Percentiles rank a stretch among this genome's conserved stretches.
Conservation (phyloP, 2,888 invertebrate genomes). For the Hypolimnas misippus region DNA sequence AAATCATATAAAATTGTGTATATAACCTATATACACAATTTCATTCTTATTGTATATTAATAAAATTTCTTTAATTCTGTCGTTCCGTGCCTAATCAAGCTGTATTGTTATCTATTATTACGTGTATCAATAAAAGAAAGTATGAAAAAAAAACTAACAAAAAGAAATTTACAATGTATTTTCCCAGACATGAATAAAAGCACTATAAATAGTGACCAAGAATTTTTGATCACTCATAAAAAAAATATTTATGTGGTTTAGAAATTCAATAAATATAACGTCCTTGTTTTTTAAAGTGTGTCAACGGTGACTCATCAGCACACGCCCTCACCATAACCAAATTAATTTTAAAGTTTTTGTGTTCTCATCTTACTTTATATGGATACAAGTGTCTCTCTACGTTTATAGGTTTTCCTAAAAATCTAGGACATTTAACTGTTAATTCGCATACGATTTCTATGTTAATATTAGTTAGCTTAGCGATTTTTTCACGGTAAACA, state of each 20-base stretch:
- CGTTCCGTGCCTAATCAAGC: too few species aligned
- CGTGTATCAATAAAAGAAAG: too few species aligned
- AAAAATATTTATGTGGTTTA: too few species aligned
- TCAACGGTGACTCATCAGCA: conserved; percentile 62
- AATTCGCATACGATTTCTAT: conserved; percentile 21
- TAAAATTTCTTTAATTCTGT: too few species aligned
- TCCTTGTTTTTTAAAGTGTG: conserved; percentile 47
- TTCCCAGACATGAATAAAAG: too few species aligned
- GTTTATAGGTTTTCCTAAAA: conserved; percentile 33
- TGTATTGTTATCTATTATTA: too few species aligned
- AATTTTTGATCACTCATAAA: too few species aligned
- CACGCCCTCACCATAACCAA: conserved; percentile 57
- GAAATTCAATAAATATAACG: too few species aligned
- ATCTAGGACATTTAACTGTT: conserved; percentile 43
- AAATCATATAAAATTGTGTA: neutral
- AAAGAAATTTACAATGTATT: too few species aligned
- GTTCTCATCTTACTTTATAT: conserved; percentile 37
- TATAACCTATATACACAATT: neutral
- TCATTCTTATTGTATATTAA: too few species aligned
- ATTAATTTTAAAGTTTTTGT: conserved; percentile 45
- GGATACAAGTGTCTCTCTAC: conserved; percentile 36
- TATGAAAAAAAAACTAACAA: too few species aligned
- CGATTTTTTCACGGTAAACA: conserved; percentile 32
- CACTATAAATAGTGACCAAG: too few species aligned
- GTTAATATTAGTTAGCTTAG: conserved; percentile 32